Conservation (phyloP, 2,797 vertebrate genomes). For the Sciaenops ocellatus region DNA sequence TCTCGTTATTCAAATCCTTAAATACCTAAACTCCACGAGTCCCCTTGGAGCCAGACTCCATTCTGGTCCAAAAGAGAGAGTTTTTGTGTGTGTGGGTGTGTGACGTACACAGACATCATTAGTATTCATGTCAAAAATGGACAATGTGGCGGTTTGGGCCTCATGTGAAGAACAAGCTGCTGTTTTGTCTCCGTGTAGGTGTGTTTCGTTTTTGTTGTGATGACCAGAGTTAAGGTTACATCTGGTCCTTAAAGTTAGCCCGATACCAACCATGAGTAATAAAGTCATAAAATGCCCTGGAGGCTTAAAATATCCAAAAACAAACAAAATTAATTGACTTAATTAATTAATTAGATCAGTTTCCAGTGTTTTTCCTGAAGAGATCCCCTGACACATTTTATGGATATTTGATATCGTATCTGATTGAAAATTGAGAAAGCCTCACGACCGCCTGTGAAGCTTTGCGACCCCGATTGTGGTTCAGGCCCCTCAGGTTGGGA, state of each 20-base stretch:
- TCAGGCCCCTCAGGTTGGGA: too few relatives aligned
- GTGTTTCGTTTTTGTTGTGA: neutral
- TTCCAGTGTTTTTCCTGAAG: too few relatives aligned
- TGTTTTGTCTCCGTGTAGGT: slow-evolving; percentile 7
- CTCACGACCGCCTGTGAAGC: too few relatives aligned
- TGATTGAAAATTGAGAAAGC: too few relatives aligned
- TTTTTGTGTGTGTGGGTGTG: neutral
- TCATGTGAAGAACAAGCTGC: slow-evolving; percentile 29
- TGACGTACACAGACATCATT: neutral
- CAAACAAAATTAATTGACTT: too few relatives aligned
- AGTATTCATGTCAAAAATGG: slow-evolving; percentile 19
- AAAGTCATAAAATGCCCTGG: neutral
- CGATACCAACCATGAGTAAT: too few relatives aligned
- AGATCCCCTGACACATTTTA: too few relatives aligned
- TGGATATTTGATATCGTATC: too few relatives aligned
- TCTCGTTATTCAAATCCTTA: slow-evolving; percentile 40
- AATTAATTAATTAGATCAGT: too few relatives aligned
- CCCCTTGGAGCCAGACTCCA: slow-evolving; percentile 14
- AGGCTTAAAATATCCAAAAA: neutral
- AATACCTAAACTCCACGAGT: slow-evolving; percentile 36
- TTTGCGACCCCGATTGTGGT: too few relatives aligned
- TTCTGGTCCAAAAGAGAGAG: neutral
- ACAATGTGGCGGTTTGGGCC: neutral
- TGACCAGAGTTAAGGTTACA: too few relatives aligned
- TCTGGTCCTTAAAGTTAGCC: too few relatives aligned